phyloP scores from a whole-genome alignment of 1,140 invertebrate species.

The Drosophila equinoxialis region DNA sequence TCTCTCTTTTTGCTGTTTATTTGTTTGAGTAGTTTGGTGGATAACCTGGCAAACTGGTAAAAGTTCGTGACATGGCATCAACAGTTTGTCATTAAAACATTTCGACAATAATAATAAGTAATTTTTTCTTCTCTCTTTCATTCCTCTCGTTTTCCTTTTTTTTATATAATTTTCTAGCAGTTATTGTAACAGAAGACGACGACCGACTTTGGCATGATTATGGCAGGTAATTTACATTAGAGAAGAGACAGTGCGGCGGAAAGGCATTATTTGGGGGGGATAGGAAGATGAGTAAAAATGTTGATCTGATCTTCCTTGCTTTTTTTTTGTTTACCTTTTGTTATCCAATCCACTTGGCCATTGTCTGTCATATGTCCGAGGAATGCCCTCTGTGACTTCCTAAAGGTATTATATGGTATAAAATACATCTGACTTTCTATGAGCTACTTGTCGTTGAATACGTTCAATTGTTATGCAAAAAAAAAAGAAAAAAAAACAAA shows the following conservation, averaged over 20 bases:
- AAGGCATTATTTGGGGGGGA: background rate
- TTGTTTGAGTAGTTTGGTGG: background rate
- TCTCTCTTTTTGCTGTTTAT: background rate
- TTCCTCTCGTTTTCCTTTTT: conserved; percentile 41
- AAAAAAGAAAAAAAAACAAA: conserved; percentile 28
- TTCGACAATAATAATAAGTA: conserved; percentile 75
- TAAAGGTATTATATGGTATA: conserved; percentile 71
- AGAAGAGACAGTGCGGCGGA: conserved; percentile 68
- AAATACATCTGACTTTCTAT: conserved; percentile 17
- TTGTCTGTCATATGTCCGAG: conserved; percentile 33
- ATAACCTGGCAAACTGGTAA: conserved; percentile 33
- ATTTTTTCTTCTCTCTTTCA: conserved; percentile 52
- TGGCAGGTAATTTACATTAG: conserved; percentile 80
- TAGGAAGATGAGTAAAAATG: conserved; percentile 38
- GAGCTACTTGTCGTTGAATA: conserved; percentile 62
- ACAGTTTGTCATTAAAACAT: conserved; percentile 82
- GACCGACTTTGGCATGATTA: conserved; percentile 59
- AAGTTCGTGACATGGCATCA: conserved; percentile 82
- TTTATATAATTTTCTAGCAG: conserved; percentile 38
- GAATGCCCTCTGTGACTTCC: conserved; percentile 62
- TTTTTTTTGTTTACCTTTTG: conserved; percentile 53
- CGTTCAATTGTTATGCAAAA: conserved; percentile 65
- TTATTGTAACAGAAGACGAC: conserved; percentile 65
- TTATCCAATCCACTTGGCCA: conserved; percentile 49
- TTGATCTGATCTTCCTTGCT: conserved; percentile 47